Base-by-base conservation (phyloP, 2,797 vertebrate species). In the Thripadectes ignobilis region DNA sequence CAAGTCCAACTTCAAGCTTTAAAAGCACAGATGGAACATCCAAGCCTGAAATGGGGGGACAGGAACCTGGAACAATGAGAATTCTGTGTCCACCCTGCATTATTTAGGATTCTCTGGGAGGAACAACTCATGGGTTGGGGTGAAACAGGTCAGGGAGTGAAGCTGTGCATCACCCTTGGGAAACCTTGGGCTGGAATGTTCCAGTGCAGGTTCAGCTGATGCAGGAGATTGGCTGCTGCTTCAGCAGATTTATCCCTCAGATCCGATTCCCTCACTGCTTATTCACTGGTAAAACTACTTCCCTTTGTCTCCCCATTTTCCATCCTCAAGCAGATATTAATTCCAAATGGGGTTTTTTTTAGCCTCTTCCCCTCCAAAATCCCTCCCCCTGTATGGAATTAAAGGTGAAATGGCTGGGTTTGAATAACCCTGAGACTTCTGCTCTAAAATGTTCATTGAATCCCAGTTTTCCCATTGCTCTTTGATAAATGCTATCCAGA, bases 171-270 rank as follows among this genome's bases (percentile, higher is more conserved):
- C 92, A 93, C n/a, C 68, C 30, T 8, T 3, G 12, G 9, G 43
- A 66, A 45, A 43, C 1, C 19, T 65, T 11, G 49, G 46, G 46
- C 26, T 73, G 45, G 38, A 77, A 79, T 36, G 39, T 36, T 3
- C 8, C 41, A 67, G 30, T 29, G 76, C 48, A 34, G 65, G 15
- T 62, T 46, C 68, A 77, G 85, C 29, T 55, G 80, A 88, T 36
- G 76, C 43, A 26, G 61, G 46, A 55, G n/a, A 55, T 4, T 61
- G 49, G 41, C 8, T 69, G 65, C 91, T 62, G 1, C 32, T n/a
- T 92, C 79, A 92, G 86, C 84, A 93, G 83, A 77, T 77, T 77
- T 67, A 1, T 22, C 10, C 36, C 66, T 76, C 69, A 38, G 69
- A 52, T 83, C 65, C 52, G 26, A 17, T 5, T 32, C 41, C 45